A percentile compares a stretch with the other conserved stretches of the same genome.
These are phyloP conservation scores for Nannoperca australis DNA, from an alignment of 2,797 vertebrate genomes.

Conservation along the genomic window DNA sequence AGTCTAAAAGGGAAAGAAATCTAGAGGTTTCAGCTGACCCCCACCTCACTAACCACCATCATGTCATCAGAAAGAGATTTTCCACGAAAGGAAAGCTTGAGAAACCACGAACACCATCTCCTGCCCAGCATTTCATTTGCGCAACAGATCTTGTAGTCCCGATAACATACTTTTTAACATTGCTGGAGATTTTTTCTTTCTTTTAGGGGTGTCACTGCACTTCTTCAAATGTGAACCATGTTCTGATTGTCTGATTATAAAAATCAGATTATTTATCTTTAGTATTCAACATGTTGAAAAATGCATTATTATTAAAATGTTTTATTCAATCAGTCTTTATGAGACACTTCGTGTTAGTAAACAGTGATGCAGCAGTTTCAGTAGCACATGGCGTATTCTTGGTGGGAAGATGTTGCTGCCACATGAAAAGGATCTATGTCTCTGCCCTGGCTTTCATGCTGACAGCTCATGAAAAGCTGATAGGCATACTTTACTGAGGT, in stretches of 20 bases:
- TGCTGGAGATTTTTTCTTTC: neutral
- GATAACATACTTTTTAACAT: neutral
- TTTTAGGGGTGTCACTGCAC: neutral
- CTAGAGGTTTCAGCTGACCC: slow-evolving; percentile 53
- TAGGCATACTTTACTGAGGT: slow-evolving; percentile 16
- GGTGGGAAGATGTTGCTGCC: slow-evolving; percentile 75
- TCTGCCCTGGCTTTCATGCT: slow-evolving; percentile 50
- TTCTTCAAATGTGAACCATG: neutral
- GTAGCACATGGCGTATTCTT: slow-evolving; percentile 47
- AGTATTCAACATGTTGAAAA: neutral
- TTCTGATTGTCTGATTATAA: neutral
- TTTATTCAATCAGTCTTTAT: neutral
- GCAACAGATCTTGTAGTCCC: neutral
- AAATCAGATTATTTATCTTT: neutral
- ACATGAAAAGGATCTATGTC: slow-evolving; percentile 79
- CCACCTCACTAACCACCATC: slow-evolving; percentile 34
- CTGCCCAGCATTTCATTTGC: neutral
- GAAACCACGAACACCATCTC: neutral
- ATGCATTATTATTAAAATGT: neutral
- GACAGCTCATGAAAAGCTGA: slow-evolving; percentile 31
- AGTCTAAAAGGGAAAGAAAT: slow-evolving; percentile 31
- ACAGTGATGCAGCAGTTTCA: slow-evolving; percentile 82
- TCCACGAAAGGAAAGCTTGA: slow-evolving; percentile 54
- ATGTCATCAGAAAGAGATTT: slow-evolving; percentile 8
- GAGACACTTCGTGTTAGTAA: slow-evolving; percentile 58